Conservation (phyloP, 2,888 invertebrate genomes). For the Oxytorus armatus region DNA sequence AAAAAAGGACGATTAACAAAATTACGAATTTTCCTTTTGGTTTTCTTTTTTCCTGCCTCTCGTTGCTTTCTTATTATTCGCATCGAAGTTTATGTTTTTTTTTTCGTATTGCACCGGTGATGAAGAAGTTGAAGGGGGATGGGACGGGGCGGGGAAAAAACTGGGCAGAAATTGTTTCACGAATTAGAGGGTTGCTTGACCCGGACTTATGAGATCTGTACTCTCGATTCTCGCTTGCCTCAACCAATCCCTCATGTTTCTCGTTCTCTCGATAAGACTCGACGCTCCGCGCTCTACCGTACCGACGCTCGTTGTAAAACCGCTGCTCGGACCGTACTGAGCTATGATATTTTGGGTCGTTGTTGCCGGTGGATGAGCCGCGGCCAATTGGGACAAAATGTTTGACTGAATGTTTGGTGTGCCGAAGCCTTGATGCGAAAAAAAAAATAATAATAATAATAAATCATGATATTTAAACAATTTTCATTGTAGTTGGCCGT, state of each 20-base stretch:
- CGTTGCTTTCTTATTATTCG: neutral
- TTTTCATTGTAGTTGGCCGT: no score
- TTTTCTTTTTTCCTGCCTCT: neutral
- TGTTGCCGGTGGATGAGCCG: constrained; percentile 78
- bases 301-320: constrained; percentile 83
- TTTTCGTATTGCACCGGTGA: no score
- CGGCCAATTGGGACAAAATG: constrained; percentile 81
- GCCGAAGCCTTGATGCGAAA: constrained; percentile 78
- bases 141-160: neutral
- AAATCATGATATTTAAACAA: no score
- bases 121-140: no score
- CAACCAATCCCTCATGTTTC: constrained; percentile 89
- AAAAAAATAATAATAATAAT: constrained; percentile 24
- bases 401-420: constrained; percentile 83
- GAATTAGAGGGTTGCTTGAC: constrained; percentile 81
- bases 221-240: constrained; percentile 85
- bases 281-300: constrained; percentile 86
- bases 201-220: constrained; percentile 80
- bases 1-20: no score
- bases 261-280: constrained; percentile 88
- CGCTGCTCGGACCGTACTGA: constrained; percentile 82
- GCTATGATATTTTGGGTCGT: constrained; percentile 83
- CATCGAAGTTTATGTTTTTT: neutral
- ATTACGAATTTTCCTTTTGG: no score
- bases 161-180: neutral